phyloP scores from a whole-genome alignment of 2,113 vertebrate species.

The Mystacornis crossleyi region DNA sequence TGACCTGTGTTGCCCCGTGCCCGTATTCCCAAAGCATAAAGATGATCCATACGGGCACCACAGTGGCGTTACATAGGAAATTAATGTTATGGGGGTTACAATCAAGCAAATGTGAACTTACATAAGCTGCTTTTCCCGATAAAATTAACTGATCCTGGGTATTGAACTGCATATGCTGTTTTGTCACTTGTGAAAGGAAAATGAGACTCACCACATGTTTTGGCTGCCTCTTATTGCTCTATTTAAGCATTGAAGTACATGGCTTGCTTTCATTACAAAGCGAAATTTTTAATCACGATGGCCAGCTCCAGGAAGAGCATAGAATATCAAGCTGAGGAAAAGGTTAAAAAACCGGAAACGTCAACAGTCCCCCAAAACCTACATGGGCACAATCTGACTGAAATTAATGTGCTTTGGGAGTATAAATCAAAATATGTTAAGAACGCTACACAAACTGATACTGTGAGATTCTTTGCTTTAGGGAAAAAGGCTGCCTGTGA shows the following conservation, averaged over 20 bases:
- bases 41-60: background rate
- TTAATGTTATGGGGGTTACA: background rate
- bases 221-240: background rate
- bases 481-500: background rate
- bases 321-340: background rate
- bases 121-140: background rate
- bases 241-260: background rate
- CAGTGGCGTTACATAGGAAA: background rate
- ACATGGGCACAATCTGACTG: background rate
- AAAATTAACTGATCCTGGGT: background rate
- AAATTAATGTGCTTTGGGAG: background rate
- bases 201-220: background rate
- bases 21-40: background rate
- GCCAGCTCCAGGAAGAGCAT: background rate
- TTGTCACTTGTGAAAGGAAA: constrained; percentile 1
- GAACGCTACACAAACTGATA: background rate
- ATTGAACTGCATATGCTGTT: background rate
- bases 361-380: background rate
- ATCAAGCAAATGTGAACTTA: background rate
- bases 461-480: background rate
- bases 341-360: background rate
- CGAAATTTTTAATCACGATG: background rate
- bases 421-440: background rate
- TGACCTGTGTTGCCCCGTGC: background rate
- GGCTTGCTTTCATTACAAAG: background rate